These are phyloP conservation scores for Acrocyrtus sp. DNA, from an alignment of 2,888 invertebrate species.

Conservation along the genomic window DNA sequence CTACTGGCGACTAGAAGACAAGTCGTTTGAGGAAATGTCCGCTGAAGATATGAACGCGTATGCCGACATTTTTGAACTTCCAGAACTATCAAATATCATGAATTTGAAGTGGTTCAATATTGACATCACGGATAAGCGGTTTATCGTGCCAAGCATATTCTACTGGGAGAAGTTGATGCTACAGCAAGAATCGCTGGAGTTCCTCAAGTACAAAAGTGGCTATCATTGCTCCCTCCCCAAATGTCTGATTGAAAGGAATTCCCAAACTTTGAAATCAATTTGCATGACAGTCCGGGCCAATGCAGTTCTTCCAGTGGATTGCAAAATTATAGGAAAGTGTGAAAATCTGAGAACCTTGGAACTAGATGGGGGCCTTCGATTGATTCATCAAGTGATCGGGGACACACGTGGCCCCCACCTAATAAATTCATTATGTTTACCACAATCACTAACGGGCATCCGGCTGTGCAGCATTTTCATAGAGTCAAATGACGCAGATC, in stretches of 20 bases:
- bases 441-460: conserved; percentile 3
- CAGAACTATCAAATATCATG: conserved; percentile 24
- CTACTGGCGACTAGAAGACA: conserved; percentile 42
- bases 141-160: conserved; percentile 31
- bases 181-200: conserved; percentile 38
- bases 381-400: conserved; percentile 38
- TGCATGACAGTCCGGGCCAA: conserved; percentile 36
- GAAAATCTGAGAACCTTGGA: conserved; percentile 7
- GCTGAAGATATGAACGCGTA: conserved; percentile 40
- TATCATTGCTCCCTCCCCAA: conserved; percentile 35
- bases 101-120: conserved; percentile 30
- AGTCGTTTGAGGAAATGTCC: conserved; percentile 32
- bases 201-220: conserved; percentile 36
- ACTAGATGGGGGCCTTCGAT: conserved; percentile 32
- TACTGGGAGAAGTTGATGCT: conserved; percentile 41
- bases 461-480: conserved; percentile 37
- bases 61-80: conserved; percentile 32
- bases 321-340: conserved; percentile 29
- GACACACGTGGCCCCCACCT: conserved; percentile 36
- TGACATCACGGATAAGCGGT: conserved; percentile 36
- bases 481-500: conserved; percentile 27
- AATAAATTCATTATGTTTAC: conserved; percentile 12
- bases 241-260: conserved; percentile 34
- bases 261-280: conserved; percentile 12
- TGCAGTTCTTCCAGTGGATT: conserved; percentile 40